Percentiles rank a stretch among this genome's conserved stretches.
Evolutionary conservation across 2,113 vertebrate species (phyloP).

Genomic region (Oceanodroma tethys): DNA sequence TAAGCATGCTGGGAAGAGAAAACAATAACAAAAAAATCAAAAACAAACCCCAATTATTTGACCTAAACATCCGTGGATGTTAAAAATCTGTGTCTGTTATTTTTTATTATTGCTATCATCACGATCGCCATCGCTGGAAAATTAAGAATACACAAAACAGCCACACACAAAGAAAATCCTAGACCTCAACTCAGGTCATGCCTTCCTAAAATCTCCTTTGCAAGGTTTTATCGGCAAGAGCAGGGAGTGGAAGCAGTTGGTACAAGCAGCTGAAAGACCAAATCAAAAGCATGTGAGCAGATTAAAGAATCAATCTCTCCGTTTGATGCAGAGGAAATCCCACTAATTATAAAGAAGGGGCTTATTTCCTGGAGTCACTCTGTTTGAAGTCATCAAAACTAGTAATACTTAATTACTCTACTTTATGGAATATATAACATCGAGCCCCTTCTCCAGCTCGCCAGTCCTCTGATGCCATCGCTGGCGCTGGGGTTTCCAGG

Average conservation of each 20-base stretch:
- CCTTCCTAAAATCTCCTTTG: constrained; percentile 57
- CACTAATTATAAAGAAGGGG: constrained; percentile 58
- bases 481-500: background rate
- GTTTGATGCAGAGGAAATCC: constrained; percentile 66
- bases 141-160: background rate
- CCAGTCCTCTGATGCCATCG: background rate
- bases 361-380: constrained; percentile 62
- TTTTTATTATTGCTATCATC: background rate
- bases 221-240: constrained; percentile 31
- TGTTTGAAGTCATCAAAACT: constrained; percentile 53
- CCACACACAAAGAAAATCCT: constrained; percentile 31
- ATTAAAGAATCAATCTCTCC: constrained; percentile 64
- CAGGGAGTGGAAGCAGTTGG: constrained; percentile 59
- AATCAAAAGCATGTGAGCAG: constrained; percentile 73
- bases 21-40: fast-evolving
- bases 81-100: fast-evolving
- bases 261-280: constrained; percentile 56
- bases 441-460: background rate
- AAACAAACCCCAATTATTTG: background rate
- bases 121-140: background rate
- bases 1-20: background rate
- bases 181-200: constrained; percentile 26
- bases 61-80: fast-evolving
- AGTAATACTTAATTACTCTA: constrained; percentile 23
- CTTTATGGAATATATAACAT: constrained; percentile 13